Evolutionary conservation across 2,888 invertebrate species (phyloP), one percentile per base, ranked within the genome.

Genomic region (Drosophila sordidula): DNA sequence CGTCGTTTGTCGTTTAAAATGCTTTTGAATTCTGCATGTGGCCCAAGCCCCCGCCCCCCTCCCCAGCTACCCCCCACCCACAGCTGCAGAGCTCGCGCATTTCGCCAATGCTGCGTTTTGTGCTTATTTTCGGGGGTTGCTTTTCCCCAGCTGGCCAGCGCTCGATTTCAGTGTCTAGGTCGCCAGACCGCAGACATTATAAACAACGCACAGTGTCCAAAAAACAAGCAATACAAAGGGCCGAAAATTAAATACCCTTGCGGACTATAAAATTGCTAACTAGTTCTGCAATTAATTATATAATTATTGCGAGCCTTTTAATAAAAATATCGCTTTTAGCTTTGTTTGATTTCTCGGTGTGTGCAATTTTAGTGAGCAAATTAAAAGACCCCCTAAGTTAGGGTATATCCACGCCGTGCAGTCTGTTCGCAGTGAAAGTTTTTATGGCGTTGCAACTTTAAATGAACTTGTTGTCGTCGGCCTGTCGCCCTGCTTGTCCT

Each of bases 171-270:
- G 69, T 75, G 83, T 88, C 84, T 76, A 89, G 82, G 82, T 79
- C 82, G 85, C 55, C 79, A 71, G 71, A 87, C 89, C 89, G 89
- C 90, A 89, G 89, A 89, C 90, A 78, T 73, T 84, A 90, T 89
- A 89, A 90, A 89, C 89, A 90, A 80, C 71, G 56, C 51, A 58
- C 22, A 73, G 16, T 34, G 29, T 16, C 34, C 50, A 1, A 36
- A 49, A 50, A 50, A 25, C 36, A 25, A 26, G 32, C 1, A 41
- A 9, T 14, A 4, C 11, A 22, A 34, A 34, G 34, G 12, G 2
- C 18, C 41, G 54, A 44, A 25, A 8, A 8, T 4, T 6, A 12
- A 34, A 44, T 25, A 14, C 54, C 11, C 54, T 54, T 3, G 3
- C 29, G 3, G 29, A 9, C 2, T 29, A 29, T 29, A 8, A 9